Evolutionary conservation across 2,888 invertebrate genomes (phyloP).

Genomic region (Rhingia campestris): DNA sequence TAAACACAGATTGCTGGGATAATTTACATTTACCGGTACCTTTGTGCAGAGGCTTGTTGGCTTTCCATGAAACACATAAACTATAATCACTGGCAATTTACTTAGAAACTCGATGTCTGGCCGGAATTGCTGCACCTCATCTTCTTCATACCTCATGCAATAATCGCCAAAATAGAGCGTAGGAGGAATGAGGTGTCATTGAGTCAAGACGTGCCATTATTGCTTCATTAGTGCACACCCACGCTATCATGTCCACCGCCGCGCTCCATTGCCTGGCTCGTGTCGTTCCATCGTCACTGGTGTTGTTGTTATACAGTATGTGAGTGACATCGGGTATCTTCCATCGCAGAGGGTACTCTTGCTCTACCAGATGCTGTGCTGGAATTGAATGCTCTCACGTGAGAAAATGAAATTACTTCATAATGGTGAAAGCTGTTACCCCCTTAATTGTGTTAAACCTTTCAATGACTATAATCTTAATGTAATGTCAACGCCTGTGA

Average conservation of each 20-base stretch:
- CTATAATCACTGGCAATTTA: conserved; percentile 53
- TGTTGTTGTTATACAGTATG: not conserved
- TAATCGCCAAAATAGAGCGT: conserved; percentile 47
- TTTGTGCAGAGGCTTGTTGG: conserved; percentile 22
- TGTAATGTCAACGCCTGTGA: no score
- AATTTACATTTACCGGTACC: conserved; percentile 41
- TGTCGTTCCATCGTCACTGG: conserved; percentile 31
- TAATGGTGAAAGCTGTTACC: not conserved
- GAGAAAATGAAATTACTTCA: not conserved
- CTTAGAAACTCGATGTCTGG: conserved; percentile 23
- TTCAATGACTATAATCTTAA: no score
- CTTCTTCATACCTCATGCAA: conserved; percentile 15
- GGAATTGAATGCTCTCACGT: not conserved
- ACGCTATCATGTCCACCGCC: conserved; percentile 46
- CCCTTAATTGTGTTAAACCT: no score
- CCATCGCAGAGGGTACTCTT: not conserved
- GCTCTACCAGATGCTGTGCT: not conserved
- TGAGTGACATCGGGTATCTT: not conserved
- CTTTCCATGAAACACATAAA: conserved; percentile 3
- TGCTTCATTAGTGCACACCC: conserved; percentile 81
- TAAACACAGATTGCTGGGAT: conserved; percentile 7
- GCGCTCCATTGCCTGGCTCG: conserved; percentile 8
- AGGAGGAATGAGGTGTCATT: conserved; percentile 68
- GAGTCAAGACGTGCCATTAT: conserved; percentile 79
- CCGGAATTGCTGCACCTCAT: conserved; percentile 53